These are phyloP conservation scores for Clusia tigrina DNA, from an alignment of 2,888 invertebrate species.

Conservation along the genomic window DNA sequence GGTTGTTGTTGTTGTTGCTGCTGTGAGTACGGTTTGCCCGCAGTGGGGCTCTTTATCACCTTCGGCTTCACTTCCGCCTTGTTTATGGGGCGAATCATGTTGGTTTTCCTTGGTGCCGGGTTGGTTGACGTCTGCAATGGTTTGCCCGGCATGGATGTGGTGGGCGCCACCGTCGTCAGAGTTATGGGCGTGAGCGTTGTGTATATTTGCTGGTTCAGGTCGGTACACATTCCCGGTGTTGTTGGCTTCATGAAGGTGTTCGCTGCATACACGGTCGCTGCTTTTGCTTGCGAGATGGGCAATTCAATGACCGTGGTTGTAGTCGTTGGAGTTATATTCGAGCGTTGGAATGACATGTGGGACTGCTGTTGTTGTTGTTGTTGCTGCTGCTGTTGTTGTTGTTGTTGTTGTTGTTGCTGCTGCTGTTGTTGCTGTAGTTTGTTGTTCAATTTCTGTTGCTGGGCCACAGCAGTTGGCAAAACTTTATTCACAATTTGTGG, in stretches of 20 bases:
- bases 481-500: conserved; percentile 57
- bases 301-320: conserved; percentile 2
- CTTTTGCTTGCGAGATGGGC: background rate
- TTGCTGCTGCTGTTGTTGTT: conserved; percentile 28
- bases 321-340: conserved; percentile 2
- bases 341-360: background rate
- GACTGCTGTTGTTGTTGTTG: background rate
- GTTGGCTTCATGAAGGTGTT: conserved; percentile 6
- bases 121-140: conserved; percentile 8
- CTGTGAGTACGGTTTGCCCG: conserved; percentile 16
- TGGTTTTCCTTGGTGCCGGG: conserved; percentile 43
- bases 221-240: conserved; percentile 11
- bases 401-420: conserved; percentile 21
- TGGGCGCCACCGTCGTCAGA: conserved; percentile 33
- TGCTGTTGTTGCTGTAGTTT: conserved; percentile 28
- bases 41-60: conserved; percentile 44
- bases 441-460: conserved; percentile 34
- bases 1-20: conserved; percentile 30
- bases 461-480: conserved; percentile 47
- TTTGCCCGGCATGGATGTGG: conserved; percentile 9
- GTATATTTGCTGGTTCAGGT: background rate
- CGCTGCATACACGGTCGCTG: background rate
- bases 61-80: conserved; percentile 59
- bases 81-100: conserved; percentile 55
- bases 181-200: conserved; percentile 14